Base-by-base conservation (phyloP, 2,888 invertebrate genomes). In the Protodeltote pygarga region DNA sequence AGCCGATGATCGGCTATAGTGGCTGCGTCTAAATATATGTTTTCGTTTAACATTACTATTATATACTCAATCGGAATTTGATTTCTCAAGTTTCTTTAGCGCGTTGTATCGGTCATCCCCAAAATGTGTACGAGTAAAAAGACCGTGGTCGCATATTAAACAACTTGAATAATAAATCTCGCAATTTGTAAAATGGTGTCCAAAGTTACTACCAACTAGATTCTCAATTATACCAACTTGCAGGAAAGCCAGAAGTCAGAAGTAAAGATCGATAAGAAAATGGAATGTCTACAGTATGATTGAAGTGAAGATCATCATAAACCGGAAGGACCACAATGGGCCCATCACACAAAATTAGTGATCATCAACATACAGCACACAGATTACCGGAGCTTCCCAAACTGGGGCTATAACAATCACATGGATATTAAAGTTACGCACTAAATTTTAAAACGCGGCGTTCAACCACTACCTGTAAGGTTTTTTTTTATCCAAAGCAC, bases 241-340 rank as follows among this genome's bases (percentile, higher is more conserved):
- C 14, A 14, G n/a, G 14, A 1, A 2, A 3, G 9, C n/a, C 3
- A 8, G 3, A 5, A 8, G 14, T 37, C 5, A 2, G 24, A 24
- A 16, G 9, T 9, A 20, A 14, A 35, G 9, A 9, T 37, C 28
- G 6, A 20, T 14, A 27, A 27, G 15, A 20, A 15, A 9, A 57
- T 40, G 58, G 47, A 52, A 58, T 41, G 41, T 27, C 33, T 32
- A 1, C 2, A 17, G 6, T 5, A 38, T 42, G 44, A 62, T 60
- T 48, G 29, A 40, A 59, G 55, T 34, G 71, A 70, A 64, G 59
- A 65, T 68, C 63, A 73, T 77, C 70, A 72, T 61, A 71, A 66
- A 83, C 87, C 89, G 89, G 90, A 90, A 90, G 80, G 70, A 32
- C 55, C 75, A 89, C 89, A 90, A 90, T 87, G 82, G 57, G 73